phyloP scores from a whole-genome alignment of 92 coral and sea anemone species.

The Chrysogorgia sp. region DNA sequence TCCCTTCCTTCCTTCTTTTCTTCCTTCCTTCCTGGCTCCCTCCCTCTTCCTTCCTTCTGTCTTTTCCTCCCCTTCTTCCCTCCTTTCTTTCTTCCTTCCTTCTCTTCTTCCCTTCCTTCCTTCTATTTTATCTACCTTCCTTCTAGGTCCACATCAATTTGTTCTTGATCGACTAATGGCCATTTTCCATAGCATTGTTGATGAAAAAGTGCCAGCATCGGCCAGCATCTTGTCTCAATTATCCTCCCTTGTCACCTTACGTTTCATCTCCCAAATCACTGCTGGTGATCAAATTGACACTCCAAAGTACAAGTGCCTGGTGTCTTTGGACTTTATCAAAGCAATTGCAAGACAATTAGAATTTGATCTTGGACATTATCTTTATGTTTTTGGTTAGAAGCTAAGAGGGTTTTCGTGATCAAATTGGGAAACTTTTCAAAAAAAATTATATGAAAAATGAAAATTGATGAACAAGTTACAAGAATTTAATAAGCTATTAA shows the following conservation, averaged over 20 bases:
- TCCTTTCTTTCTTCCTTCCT: background rate
- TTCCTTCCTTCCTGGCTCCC: slow-evolving; percentile 13
- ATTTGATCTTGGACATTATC: slow-evolving; percentile 75
- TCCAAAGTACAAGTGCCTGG: slow-evolving; percentile 93
- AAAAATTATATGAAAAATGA: too few species aligned
- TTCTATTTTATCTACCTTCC: background rate
- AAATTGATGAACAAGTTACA: too few species aligned
- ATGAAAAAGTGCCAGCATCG: slow-evolving; percentile 90
- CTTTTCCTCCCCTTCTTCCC: too few species aligned
- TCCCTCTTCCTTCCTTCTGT: slow-evolving; percentile 1
- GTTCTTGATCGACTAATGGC: slow-evolving; percentile 97
- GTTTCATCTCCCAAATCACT: slow-evolving; percentile 78
- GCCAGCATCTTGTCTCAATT: slow-evolving; percentile 90
- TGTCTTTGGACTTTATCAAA: slow-evolving; percentile 77
- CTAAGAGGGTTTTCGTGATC: background rate
- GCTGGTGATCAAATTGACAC: slow-evolving; percentile 93
- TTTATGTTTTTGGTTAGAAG: slow-evolving; percentile 30
- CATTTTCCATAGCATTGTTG: slow-evolving; percentile 93
- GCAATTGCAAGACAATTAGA: slow-evolving; percentile 90
- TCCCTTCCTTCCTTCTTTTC: background rate
- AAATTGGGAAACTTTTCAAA: too few species aligned
- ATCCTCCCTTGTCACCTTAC: slow-evolving; percentile 85
- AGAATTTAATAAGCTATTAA: too few species aligned
- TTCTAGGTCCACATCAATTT: slow-evolving; percentile 86
- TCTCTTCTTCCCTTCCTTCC: background rate